A percentile compares a stretch with the other conserved stretches of the same genome.
Conservation (phyloP, 2,888 invertebrate species). For the Mechanitis mazaeus region DNA sequence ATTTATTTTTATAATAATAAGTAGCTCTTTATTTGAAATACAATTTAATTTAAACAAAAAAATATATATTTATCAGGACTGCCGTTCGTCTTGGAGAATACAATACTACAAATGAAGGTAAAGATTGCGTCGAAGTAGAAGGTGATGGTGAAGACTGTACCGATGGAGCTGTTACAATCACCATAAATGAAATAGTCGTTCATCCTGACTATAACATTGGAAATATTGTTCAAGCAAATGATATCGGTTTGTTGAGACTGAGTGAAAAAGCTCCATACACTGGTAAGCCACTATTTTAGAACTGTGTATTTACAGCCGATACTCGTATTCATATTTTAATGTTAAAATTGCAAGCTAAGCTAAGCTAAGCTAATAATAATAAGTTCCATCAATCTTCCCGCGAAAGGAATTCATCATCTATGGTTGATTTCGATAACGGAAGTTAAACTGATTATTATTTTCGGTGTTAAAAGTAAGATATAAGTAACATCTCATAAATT, state of each 20-base stretch:
- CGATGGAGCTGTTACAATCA: slow-evolving; percentile 16
- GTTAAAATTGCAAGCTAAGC: slow-evolving; percentile 9
- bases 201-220: slow-evolving; percentile 36
- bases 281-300: slow-evolving; percentile 32
- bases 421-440: too few relatives aligned
- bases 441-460: too few relatives aligned
- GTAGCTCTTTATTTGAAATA: too few relatives aligned
- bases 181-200: slow-evolving; percentile 22
- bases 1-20: too few relatives aligned
- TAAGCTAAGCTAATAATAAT: too few relatives aligned
- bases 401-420: too few relatives aligned
- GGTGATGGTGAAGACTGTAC: slow-evolving; percentile 33
- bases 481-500: too few relatives aligned
- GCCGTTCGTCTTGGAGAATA: slow-evolving; percentile 50
- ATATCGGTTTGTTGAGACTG: slow-evolving; percentile 44
- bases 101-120: slow-evolving; percentile 36
- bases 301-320: too few relatives aligned
- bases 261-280: slow-evolving; percentile 41
- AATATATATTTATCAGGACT: slow-evolving; percentile 2
- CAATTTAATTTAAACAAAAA: not conserved
- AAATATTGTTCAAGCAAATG: slow-evolving; percentile 28
- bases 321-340: not conserved
- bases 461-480: too few relatives aligned
- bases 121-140: slow-evolving; percentile 41
- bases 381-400: too few relatives aligned